Evolutionary conservation across 1,140 invertebrate genomes (phyloP), one percentile per base, ranked within the genome.

Genomic region (Melanaphis sacchari): DNA sequence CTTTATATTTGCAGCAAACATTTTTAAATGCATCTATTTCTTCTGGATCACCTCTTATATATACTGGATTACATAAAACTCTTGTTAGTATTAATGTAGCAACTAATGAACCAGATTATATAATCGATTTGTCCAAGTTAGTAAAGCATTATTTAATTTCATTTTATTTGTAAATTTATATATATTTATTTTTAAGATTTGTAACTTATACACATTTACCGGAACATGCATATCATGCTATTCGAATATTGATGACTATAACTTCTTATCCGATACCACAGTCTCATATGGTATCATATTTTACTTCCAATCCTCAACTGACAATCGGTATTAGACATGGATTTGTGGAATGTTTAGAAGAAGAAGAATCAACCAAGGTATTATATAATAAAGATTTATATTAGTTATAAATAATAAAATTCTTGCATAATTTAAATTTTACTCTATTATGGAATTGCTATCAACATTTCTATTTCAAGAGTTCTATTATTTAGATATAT

Each of bases 291-390:
- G 95, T 98, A 6, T 97, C 96, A 52, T 96, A 97, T 31, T 97
- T 98, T 93, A 97, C 96, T 1, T 96, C 96, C 4, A 96, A 96
- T 24, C 95, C 96, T 93, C 95, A 95, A 41, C 94, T 96, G 8
- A 94, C 96, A 11, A 95, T 95, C 0, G 95, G 95, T 76, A 96
- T 98, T 91, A 96, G 98, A 54, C 97, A 98, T 94, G 97, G 97
- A 0, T 99, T 99, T 95, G 98, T 99, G 43, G 98, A 98, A 94
- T 98, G 97, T 94, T 95, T 99, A 76, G 98, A 99, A 94, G 95
- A 96, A 92, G 97, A 98, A 91, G 96, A 96, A 94, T 94, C 94
- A 4, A 94, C 95, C 90, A 94, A 94, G 93, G 94, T 95, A 93
- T n/a, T 76, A n/a, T n/a, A n/a, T 59, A 59, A n/a, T 31, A 36